A percentile compares a stretch with the other conserved stretches of the same genome.
Evolutionary conservation across 2,797 vertebrate species (phyloP).

Genomic region (Helarctos malayanus): DNA sequence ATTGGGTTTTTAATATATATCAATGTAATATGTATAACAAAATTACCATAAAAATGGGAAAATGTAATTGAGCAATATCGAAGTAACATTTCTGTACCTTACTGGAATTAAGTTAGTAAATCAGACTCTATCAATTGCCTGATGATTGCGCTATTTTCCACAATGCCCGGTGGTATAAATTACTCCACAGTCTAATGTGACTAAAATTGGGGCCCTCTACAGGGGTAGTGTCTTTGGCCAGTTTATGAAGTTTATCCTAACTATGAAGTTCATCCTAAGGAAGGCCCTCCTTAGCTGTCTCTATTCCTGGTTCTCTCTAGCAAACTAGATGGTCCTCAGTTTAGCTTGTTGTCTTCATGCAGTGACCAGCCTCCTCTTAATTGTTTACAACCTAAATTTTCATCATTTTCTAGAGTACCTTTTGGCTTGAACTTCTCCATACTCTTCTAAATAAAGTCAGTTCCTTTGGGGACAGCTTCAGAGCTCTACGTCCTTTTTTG

Average conservation of each 20-base stretch:
- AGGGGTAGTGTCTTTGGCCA: not conserved
- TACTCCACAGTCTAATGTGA: not conserved
- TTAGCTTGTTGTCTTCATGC: not conserved
- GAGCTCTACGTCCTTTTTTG: not conserved
- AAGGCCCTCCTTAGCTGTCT: not conserved
- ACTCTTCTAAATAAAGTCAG: not conserved
- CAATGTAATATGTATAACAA: not conserved
- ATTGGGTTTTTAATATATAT: not conserved
- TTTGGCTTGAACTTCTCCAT: not conserved
- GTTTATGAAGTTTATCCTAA: not conserved
- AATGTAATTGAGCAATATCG: not conserved
- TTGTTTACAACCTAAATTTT: not conserved
- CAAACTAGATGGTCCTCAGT: not conserved
- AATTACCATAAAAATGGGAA: not conserved
- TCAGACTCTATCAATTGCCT: not conserved
- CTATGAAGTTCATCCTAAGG: not conserved
- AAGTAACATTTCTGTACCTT: not conserved
- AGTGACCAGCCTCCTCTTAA: not conserved
- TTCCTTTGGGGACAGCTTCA: not conserved
- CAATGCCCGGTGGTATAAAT: not conserved
- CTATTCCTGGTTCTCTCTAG: not conserved
- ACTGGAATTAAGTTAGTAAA: not conserved
- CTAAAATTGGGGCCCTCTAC: not conserved
- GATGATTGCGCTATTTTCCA: not conserved
- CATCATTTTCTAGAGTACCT: not conserved